A percentile compares a stretch with the other conserved stretches of the same genome.
These are phyloP conservation scores for Rhabdomys dilectus DNA, from an alignment of 2,113 vertebrate species.

Conservation along the genomic window DNA sequence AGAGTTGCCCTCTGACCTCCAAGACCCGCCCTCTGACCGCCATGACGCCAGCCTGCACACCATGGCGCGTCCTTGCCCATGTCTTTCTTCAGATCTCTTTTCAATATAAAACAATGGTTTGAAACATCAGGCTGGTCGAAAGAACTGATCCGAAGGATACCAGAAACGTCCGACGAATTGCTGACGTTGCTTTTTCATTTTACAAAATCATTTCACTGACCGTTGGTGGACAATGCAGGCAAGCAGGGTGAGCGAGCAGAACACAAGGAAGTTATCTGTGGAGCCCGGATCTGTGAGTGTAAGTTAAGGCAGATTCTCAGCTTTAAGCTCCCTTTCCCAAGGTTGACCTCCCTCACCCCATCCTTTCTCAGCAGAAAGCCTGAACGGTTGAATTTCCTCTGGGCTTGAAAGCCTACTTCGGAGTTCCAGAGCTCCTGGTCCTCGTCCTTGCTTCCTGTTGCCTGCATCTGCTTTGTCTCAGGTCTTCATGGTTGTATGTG, in stretches of 20 bases:
- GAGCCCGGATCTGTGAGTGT: neutral
- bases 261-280: neutral
- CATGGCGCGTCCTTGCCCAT: neutral
- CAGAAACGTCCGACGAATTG: neutral
- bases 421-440: slow-evolving; percentile 24
- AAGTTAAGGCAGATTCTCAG: neutral
- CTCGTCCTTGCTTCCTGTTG: slow-evolving; percentile 18
- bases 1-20: neutral
- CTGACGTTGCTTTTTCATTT: neutral
- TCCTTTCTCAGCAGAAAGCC: slow-evolving; percentile 6
- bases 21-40: neutral
- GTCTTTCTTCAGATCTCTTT: neutral
- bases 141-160: neutral
- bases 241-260: neutral
- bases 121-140: neutral
- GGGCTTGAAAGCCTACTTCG: neutral
- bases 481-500: neutral
- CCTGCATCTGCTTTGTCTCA: slow-evolving; percentile 49
- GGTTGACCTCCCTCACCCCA: neutral
- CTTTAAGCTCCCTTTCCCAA: neutral
- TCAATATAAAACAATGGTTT: slow-evolving; percentile 7
- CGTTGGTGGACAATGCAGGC: neutral
- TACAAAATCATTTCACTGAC: neutral
- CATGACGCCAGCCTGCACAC: neutral
- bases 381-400: slow-evolving; percentile 37